Evolutionary conservation across 1,140 invertebrate genomes (phyloP), one percentile per base, ranked within the genome.

Genomic region (Megalonaias nervosa): DNA sequence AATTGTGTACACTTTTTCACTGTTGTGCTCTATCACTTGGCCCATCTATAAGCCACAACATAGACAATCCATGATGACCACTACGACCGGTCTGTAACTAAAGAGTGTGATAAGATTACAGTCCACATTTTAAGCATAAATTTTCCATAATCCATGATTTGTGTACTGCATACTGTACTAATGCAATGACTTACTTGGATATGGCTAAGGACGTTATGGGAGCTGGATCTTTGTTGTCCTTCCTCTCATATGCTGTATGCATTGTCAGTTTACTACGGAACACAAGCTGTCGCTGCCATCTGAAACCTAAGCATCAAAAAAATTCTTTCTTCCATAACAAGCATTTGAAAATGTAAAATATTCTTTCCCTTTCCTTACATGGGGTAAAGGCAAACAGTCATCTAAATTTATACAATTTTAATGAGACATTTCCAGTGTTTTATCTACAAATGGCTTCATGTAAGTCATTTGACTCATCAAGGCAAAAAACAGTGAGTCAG

Each of bases 191-290:
- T 89, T 89, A 95, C 95, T 94, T 96, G 55, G 96, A 97, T 59
- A 97, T 94, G 23, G 96, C 95, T 23, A 99, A 92, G 64, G 97
- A 95, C 31, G 98, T 99, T 81, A 99, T 96, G 67, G 97, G 97
- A 48, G 98, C 98, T 64, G 98, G 98, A 90, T 98, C 97, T 0
- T 95, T 94, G 93, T 99, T 99, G 91, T 99, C 98, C 88, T 97
- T 96, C 26, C 98, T 92, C 92, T 99, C 97, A 89, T 97, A 99
- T 55, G 98, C 98, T 78, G 98, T 99, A 89, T 99, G 98, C 97
- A 99, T 99, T 19, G 98, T 99, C 76, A 99, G 92, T 92, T 99
- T 98, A 86, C 97, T 97, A 85, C 97, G 93, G 89, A 99, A 97
- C 68, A 98, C 94, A 71, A 99, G 92, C 88, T 98, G 96, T 81